Evolutionary conservation across 2,113 vertebrate species (phyloP), one percentile per base, ranked within the genome.

Genomic region (Pedionomus torquatus): DNA sequence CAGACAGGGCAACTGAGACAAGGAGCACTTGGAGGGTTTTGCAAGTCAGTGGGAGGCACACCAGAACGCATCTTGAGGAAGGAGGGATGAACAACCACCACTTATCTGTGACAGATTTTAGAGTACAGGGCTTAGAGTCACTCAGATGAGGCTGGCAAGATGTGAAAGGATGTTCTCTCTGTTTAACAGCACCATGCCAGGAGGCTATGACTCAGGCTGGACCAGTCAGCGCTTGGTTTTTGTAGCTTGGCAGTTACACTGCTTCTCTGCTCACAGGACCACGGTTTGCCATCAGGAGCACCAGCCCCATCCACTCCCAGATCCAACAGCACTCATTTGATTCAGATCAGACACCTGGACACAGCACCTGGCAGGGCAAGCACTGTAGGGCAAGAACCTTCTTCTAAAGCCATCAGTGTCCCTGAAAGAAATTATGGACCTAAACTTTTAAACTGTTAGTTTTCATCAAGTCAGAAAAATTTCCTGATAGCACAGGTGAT

Each of bases 331-430:
- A 0, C 49, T 44, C 43, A 17, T 9, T 49, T 16, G 9, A 18
- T 63, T 39, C 1, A 0, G 33, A 41, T 69, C 71, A 58, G n/a
- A 49, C 33, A 64, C 10, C 8, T 1, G 0, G 61, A 33, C 58
- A 74, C 58, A 85, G 57, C 33, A 41, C 44, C 57, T 55, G 37
- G 57, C 57, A 84, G 31, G 28, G 46, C 65, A 68, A n/a, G n/a
- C n/a, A n/a, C n/a, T n/a, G n/a, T n/a, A n/a, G n/a, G 43, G 64
- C 19, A 72, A 48, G 24, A 2, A 13, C 10, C 48, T n/a, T 17
- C 26, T 71, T 81, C 68, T 39, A 58, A 77, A 82, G 6, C 44
- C 60, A 43, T 3, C 25, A 16, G 8, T 39, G 18, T 49, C 39
- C 19, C 70, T 37, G 18, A 39, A 44, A 83, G 51, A 64, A 81